Conservation (phyloP, 2,797 vertebrate species). For the Iguana delicatissima region DNA sequence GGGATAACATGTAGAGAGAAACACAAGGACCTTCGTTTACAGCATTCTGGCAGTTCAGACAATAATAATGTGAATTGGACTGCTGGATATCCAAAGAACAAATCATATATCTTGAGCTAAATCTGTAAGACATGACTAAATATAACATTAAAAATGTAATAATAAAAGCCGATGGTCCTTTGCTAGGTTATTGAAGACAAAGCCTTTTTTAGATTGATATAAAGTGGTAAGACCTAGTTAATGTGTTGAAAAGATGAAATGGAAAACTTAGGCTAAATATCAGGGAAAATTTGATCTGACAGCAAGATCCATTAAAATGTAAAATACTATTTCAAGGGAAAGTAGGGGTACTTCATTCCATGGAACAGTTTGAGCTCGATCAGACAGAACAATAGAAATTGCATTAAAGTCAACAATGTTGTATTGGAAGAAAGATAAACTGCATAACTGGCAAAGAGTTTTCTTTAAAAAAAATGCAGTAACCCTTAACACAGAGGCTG, state of each 20-base stretch:
- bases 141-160: constrained; percentile 12
- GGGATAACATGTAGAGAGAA: too few species aligned
- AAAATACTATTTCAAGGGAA: constrained; percentile 33
- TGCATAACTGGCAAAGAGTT: constrained; percentile 19
- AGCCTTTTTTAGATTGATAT: constrained; percentile 23
- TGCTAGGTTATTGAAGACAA: constrained; percentile 11
- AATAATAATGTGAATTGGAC: not conserved
- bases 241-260: constrained; percentile 18
- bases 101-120: constrained; percentile 16
- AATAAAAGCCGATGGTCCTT: constrained; percentile 13
- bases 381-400: constrained; percentile 43
- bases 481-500: not conserved
- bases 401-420: constrained; percentile 27
- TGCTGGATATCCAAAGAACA: constrained; percentile 8
- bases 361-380: not conserved
- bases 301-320: not conserved
- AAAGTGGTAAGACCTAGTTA: constrained; percentile 10
- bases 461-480: not conserved
- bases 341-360: not conserved
- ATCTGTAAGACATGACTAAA: constrained; percentile 21
- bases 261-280: constrained; percentile 32
- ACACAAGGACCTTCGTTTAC: not conserved
- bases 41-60: not conserved
- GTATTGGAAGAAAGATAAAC: constrained; percentile 26
- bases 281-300: not conserved